Evolutionary conservation across 2,888 invertebrate species (phyloP).

Genomic region (Neoascia interrupta): DNA sequence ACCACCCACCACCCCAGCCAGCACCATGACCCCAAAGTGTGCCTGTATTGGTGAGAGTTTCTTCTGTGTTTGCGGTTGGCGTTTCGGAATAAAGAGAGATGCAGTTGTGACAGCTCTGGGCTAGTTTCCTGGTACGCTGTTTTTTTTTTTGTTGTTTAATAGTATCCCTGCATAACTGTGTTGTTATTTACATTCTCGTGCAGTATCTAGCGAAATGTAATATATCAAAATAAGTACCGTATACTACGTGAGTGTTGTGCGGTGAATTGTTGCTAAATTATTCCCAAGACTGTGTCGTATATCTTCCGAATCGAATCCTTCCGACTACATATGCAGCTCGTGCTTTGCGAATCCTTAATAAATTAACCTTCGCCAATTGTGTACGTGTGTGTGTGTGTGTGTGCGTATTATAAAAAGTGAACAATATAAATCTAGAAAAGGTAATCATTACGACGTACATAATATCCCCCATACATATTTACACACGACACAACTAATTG

Average conservation of each 20-base stretch:
- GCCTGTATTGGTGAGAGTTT: neutral
- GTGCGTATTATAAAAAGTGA: constrained; percentile 48
- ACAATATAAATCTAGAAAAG: constrained; percentile 38
- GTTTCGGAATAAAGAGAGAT: constrained; percentile 65
- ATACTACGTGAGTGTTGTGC: constrained; percentile 14
- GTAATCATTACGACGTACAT: constrained; percentile 42
- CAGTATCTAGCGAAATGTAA: constrained; percentile 32
- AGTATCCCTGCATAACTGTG: constrained; percentile 63
- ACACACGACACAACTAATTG: constrained; percentile 40
- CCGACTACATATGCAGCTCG: constrained; percentile 11
- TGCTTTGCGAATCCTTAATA: constrained; percentile 19
- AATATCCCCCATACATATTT: constrained; percentile 6
- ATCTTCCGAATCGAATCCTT: constrained; percentile 23
- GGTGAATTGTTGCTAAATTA: constrained; percentile 57
- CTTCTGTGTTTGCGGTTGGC: neutral
- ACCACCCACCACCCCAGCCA: neutral
- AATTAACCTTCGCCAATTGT: constrained; percentile 45
- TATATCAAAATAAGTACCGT: constrained; percentile 32
- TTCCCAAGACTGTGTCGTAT: constrained; percentile 21
- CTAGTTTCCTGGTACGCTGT: constrained; percentile 34
- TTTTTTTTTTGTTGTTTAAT: constrained; percentile 36
- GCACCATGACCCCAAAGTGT: neutral
- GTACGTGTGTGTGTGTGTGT: no score
- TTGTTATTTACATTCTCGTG: constrained; percentile 65
- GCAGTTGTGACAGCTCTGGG: constrained; percentile 50